Percentiles rank a stretch among this genome's conserved stretches.
phyloP scores from a whole-genome alignment of 2,888 invertebrate genomes.

The Tridacna crocea region DNA sequence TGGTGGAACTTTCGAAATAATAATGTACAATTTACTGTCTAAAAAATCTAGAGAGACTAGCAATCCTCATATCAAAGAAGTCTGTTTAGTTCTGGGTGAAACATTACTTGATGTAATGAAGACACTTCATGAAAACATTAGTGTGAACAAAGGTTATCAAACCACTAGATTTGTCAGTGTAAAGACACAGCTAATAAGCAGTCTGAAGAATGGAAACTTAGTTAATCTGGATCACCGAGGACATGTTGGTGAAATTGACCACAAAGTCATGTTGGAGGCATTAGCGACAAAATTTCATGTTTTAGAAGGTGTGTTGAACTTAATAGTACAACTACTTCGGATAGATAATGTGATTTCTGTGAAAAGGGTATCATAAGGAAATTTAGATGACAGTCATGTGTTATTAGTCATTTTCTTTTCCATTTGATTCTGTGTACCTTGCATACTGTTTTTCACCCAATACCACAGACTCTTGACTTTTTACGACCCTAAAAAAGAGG shows the following conservation, averaged over 20 bases:
- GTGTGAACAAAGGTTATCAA: background rate
- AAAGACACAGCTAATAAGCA: conserved; percentile 23
- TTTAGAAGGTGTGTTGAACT: conserved; percentile 61
- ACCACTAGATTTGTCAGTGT: conserved; percentile 27
- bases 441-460: background rate
- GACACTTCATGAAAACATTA: conserved; percentile 35
- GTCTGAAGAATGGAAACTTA: conserved; percentile 18
- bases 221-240: conserved; percentile 47
- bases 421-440: no score
- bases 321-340: conserved; percentile 65
- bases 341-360: conserved; percentile 71
- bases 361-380: background rate
- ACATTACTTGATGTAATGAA: conserved; percentile 33
- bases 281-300: conserved; percentile 64
- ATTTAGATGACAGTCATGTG: no score
- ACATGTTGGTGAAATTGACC: conserved; percentile 20
- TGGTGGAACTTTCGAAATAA: conserved; percentile 67
- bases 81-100: conserved; percentile 40
- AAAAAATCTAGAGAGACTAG: conserved; percentile 27
- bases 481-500: background rate
- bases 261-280: conserved; percentile 63
- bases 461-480: background rate
- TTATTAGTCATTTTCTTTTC: no score
- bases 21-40: conserved; percentile 46
- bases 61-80: conserved; percentile 22